Evolutionary conservation across 2,797 vertebrate species (phyloP).

Genomic region (Pipistrellus kuhlii): DNA sequence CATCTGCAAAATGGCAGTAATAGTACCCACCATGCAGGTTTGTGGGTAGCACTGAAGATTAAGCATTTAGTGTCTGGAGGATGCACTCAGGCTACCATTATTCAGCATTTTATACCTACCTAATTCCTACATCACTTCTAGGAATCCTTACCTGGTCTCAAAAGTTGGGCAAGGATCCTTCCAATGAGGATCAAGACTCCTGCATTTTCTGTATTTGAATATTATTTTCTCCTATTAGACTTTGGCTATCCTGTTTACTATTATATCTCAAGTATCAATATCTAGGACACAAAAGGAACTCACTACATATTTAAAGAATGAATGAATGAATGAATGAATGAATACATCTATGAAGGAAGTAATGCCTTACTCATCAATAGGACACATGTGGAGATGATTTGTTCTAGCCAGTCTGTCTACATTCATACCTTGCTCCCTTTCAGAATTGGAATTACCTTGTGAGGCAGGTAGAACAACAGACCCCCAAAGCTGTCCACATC

Average conservation of each 20-base stretch:
- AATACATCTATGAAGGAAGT: neutral
- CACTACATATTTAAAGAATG: slow-evolving; percentile 22
- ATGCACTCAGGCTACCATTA: neutral
- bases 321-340: neutral
- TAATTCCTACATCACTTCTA: neutral
- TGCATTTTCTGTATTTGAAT: slow-evolving; percentile 20
- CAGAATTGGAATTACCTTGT: neutral
- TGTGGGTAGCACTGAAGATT: neutral
- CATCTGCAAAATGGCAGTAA: neutral
- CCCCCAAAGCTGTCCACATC: neutral
- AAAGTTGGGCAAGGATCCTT: neutral
- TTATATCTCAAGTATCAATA: neutral
- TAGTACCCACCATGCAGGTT: neutral
- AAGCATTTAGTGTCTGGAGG: neutral
- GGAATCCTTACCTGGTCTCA: neutral
- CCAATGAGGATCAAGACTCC: neutral
- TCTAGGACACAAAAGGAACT: neutral
- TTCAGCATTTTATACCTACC: neutral
- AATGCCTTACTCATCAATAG: neutral
- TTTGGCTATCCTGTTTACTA: neutral
- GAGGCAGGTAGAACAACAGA: neutral
- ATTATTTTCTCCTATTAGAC: neutral
- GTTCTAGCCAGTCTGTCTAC: neutral
- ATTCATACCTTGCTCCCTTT: neutral
- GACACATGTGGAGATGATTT: neutral